A percentile compares a stretch with the other conserved stretches of the same genome.
Conservation (phyloP, 2,797 vertebrate genomes). For the Brotogeris chrysoptera region DNA sequence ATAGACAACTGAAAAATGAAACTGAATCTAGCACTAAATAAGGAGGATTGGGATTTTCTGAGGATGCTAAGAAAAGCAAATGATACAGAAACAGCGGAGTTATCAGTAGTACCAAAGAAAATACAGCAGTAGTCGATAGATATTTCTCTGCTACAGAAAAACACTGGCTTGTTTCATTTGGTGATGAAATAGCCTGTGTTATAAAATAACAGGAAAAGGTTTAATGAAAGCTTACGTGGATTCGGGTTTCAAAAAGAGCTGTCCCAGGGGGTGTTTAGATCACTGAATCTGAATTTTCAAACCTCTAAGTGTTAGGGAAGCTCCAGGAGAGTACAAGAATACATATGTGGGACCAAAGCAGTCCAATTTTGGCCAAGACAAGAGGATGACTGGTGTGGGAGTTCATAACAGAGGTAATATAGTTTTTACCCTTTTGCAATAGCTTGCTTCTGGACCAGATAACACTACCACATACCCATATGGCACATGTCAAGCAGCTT, state of each 20-base stretch:
- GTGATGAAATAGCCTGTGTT: background rate
- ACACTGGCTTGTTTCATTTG: rapidly evolving
- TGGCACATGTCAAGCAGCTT: background rate
- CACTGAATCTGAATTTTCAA: background rate
- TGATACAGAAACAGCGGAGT: background rate
- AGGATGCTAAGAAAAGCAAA: background rate
- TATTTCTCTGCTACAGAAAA: background rate
- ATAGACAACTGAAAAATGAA: rapidly evolving
- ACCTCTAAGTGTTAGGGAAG: background rate
- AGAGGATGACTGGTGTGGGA: background rate
- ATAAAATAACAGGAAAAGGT: background rate
- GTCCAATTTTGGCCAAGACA: background rate
- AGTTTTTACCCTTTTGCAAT: background rate
- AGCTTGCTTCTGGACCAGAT: background rate
- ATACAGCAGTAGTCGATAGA: background rate
- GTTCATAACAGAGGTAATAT: background rate
- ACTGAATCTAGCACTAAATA: background rate
- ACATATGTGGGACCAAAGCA: rapidly evolving
- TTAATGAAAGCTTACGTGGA: background rate
- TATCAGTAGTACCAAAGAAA: background rate
- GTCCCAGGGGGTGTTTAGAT: background rate
- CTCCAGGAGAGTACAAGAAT: background rate
- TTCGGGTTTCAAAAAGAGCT: background rate
- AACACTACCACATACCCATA: background rate
- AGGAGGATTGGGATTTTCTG: background rate